Evolutionary conservation across 2,113 vertebrate genomes (phyloP), one percentile per base, ranked within the genome.

Genomic region (Lates calcarifer): DNA sequence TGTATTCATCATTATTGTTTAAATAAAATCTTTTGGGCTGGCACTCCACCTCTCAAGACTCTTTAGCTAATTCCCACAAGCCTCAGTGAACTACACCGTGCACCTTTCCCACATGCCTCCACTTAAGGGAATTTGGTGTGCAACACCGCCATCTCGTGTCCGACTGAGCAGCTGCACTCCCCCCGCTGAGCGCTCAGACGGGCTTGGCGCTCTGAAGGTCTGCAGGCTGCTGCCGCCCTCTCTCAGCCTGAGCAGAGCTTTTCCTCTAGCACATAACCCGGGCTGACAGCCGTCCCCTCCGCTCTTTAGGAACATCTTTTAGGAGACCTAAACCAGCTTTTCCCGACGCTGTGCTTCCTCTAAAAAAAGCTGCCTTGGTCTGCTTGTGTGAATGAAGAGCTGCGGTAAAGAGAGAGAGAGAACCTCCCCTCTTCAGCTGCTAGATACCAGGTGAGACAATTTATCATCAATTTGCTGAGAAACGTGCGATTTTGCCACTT

Each of bases 381-480:
- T 43, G 33, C 62, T 0, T 22, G 57, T 39, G 65, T 51, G 74
- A 61, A 57, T 64, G 55, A 83, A 79, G 68, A 77, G 26, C 85
- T 39, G 63, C 83, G 51, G 45, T 67, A 39, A 58, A 51, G 17
- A 58, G 41, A 56, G 33, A 45, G 12, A 47, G 39, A 58, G 55
- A 74, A 24, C 53, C 72, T 77, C 57, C 67, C 62, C 5, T 55
- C 65, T 28, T 74, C 77, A 57, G 83, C 82, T 51, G 81, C 75
- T 51, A 29, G 43, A 49, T 7, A n/a, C 55, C 92, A 94, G 93
- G 93, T 94, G 91, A 84, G 90, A 81, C 51, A 9, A 70, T 84
- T 79, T 70, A 4, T 22, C 72, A 49, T 74, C 63, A 43, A 70
- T 88, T 66, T 61, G 12, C 39, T 0, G 65, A 56, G 43, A 53